phyloP scores from a whole-genome alignment of 2,888 invertebrate genomes.

The Morpho achilles region DNA sequence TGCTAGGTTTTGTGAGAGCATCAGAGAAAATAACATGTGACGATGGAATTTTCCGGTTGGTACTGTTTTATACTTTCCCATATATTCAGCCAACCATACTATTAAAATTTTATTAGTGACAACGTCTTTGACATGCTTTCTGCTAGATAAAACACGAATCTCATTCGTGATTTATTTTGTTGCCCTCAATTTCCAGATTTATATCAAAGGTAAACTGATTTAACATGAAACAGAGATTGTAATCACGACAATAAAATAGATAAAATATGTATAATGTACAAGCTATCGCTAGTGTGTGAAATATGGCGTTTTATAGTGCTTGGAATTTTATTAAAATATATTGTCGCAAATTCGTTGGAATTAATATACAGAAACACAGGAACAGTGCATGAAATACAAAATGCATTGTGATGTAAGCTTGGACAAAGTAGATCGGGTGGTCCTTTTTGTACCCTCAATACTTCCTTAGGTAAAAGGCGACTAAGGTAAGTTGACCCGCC shows the following conservation, averaged over 20 bases:
- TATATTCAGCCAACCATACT: constrained; percentile 45
- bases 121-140: constrained; percentile 32
- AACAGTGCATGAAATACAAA: too few relatives aligned
- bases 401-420: too few relatives aligned
- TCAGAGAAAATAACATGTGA: constrained; percentile 62
- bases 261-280: too few relatives aligned
- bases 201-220: constrained; percentile 15
- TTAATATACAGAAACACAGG: too few relatives aligned
- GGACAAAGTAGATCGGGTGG: too few relatives aligned
- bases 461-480: too few relatives aligned
- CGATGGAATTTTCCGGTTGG: constrained; percentile 47
- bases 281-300: too few relatives aligned
- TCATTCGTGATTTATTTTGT: constrained; percentile 31
- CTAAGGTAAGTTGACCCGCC: too few relatives aligned
- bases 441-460: too few relatives aligned
- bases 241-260: not conserved
- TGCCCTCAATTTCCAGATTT: constrained; percentile 14
- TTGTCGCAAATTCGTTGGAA: too few relatives aligned
- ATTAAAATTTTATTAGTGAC: constrained; percentile 55
- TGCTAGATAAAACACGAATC: constrained; percentile 24
- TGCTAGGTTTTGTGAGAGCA: constrained; percentile 56
- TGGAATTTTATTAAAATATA: too few relatives aligned
- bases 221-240: constrained; percentile 19
- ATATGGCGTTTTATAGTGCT: too few relatives aligned
- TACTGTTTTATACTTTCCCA: constrained; percentile 46